Base-by-base conservation (phyloP, 92 coral and sea anemone species). In the Epizoanthus ramosus region DNA sequence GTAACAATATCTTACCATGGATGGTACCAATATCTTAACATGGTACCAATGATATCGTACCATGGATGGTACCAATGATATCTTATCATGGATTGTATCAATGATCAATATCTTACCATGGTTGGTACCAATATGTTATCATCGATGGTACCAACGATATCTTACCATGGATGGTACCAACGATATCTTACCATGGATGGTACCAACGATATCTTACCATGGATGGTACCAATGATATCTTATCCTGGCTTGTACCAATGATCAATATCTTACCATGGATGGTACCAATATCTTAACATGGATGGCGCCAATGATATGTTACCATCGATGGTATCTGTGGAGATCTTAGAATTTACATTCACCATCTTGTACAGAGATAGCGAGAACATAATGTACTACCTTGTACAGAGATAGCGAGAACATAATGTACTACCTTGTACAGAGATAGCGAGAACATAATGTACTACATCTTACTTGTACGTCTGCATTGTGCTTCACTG, bases 401-500 rank as follows among this genome's bases (percentile, higher is more conserved):
- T 41, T 76, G 81, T 0, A 89, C 91, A n/a, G n/a, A n/a, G n/a
- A n/a, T n/a, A n/a, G n/a, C n/a, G n/a, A n/a, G n/a, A n/a, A n/a
- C n/a, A n/a, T n/a, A n/a, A 41, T 41, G 4, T 41, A 41, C 45
- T 41, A 8, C 45, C 45, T 41, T 41, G 45, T 41, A 8, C 45
- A 8, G 45, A 41, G 45, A 41, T 41, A 41, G 45, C 45, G 53
- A 45, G 53, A 45, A 45, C 12, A 9, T 47, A 47, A 47, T 47
- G 54, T 47, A 9, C 6, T 15, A 6, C 3, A 58, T 63, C 91
- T 79, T 79, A 95, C 98, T 41, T 76, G 81, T 0, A 89, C 91
- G 68, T 90, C 85, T 35, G 75, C 79, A 3, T 84, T 79, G 45
- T 90, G 90, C 23, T 81, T 87, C 14, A 95, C 84, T 1, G 97